Evolutionary conservation across 2,888 invertebrate species (phyloP).

Genomic region (Endomychus coccineus): DNA sequence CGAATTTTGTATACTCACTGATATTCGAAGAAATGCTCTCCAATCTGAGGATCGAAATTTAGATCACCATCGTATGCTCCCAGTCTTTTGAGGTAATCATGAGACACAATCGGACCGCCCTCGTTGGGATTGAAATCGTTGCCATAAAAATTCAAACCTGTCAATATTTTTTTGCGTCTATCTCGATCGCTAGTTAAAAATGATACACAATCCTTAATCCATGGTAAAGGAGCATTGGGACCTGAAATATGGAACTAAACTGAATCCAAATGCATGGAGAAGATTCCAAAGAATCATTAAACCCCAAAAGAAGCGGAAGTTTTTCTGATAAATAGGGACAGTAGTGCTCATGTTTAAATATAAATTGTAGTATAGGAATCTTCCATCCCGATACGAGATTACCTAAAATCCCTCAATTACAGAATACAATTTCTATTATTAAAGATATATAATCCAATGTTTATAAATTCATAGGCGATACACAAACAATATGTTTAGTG

Average conservation of each 20-base stretch:
- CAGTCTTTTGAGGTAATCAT: constrained; percentile 69
- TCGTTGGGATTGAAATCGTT: constrained; percentile 77
- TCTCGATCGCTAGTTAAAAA: constrained; percentile 57
- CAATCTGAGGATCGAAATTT: constrained; percentile 66
- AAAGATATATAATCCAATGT: too few relatives aligned
- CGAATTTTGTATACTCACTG: constrained; percentile 70
- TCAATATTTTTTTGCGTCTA: constrained; percentile 68
- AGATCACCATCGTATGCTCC: constrained; percentile 69
- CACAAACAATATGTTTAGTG: too few relatives aligned
- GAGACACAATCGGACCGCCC: constrained; percentile 74
- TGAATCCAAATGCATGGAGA: not conserved
- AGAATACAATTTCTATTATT: too few relatives aligned
- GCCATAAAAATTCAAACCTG: constrained; percentile 92
- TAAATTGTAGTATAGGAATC: too few relatives aligned
- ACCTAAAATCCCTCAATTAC: too few relatives aligned
- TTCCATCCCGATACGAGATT: too few relatives aligned
- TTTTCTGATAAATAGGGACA: too few relatives aligned
- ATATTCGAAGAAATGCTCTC: constrained; percentile 79
- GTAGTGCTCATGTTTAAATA: too few relatives aligned
- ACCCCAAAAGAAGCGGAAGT: too few relatives aligned
- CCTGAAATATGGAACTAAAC: constrained; percentile 45
- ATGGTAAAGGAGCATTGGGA: constrained; percentile 81
- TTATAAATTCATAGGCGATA: too few relatives aligned
- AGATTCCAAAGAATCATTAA: too few relatives aligned
- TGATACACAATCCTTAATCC: constrained; percentile 73